Percentiles rank a stretch among this genome's conserved stretches.
Conservation (phyloP, 2,113 vertebrate species). For the Chaetura pelagica region DNA sequence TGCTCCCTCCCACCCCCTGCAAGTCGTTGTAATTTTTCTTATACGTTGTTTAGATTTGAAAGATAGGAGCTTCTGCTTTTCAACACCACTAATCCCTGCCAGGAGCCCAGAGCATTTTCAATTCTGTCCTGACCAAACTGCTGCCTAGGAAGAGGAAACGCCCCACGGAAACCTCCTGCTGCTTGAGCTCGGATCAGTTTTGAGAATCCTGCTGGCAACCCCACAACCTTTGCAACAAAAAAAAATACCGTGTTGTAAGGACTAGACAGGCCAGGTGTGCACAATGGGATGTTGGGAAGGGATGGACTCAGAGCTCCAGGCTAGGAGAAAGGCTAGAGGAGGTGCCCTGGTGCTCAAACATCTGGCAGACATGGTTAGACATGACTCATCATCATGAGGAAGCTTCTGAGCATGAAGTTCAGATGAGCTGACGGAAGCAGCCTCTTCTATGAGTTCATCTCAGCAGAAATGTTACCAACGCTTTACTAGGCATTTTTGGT, state of each 20-base stretch:
- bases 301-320: neutral
- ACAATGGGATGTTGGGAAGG: neutral
- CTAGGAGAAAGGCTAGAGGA: neutral
- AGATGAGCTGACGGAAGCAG: neutral
- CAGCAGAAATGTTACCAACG: neutral
- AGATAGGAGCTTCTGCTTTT: conserved; percentile 52
- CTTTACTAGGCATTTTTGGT: neutral
- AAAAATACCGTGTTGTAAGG: neutral
- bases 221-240: rapidly evolving
- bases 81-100: neutral
- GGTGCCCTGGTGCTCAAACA: neutral
- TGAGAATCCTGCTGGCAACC: neutral
- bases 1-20: rapidly evolving
- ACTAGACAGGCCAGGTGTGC: neutral
- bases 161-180: neutral
- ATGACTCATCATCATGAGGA: neutral
- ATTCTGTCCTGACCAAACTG: neutral
- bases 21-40: neutral
- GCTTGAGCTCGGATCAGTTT: neutral
- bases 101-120: neutral
- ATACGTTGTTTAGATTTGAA: neutral
- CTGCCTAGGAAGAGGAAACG: conserved; percentile 26
- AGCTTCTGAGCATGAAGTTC: neutral
- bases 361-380: neutral
- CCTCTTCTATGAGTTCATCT: neutral